Conservation (phyloP, 2,113 vertebrate genomes). For the Daubentonia madagascariensis region DNA sequence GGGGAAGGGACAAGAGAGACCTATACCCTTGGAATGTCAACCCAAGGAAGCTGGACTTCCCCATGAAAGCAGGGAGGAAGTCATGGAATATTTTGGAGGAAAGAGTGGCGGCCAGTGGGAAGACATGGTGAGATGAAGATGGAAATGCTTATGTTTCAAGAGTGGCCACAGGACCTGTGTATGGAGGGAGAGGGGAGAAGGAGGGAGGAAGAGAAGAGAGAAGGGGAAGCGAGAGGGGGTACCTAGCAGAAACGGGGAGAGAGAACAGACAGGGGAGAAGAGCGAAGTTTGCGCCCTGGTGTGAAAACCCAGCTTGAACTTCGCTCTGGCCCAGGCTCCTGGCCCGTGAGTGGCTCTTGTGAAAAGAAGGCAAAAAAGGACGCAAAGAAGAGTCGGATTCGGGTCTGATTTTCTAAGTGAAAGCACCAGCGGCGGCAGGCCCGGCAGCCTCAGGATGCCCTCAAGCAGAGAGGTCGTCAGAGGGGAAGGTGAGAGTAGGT, state of each 20-base stretch:
- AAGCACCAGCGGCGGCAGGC: not conserved
- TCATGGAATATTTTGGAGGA: not conserved
- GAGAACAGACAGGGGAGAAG: not conserved
- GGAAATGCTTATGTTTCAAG: not conserved
- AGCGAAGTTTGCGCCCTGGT: not conserved
- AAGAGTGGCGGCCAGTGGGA: not conserved
- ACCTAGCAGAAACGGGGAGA: not conserved
- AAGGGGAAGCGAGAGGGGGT: not conserved
- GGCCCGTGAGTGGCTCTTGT: not conserved
- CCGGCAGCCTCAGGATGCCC: slow-evolving; percentile 59
- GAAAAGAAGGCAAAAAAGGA: not conserved
- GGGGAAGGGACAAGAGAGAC: not conserved
- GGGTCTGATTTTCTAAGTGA: slow-evolving; percentile 52
- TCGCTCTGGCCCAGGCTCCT: not conserved
- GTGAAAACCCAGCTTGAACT: not conserved
- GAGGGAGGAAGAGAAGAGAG: not conserved
- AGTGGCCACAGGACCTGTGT: not conserved
- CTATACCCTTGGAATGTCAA: accelerated
- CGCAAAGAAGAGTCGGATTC: not conserved
- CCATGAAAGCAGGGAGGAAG: not conserved
- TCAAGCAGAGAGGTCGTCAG: slow-evolving; percentile 62
- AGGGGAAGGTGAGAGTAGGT: slow-evolving; percentile 45
- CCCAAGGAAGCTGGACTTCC: not conserved
- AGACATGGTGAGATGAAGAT: accelerated
- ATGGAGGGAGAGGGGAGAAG: not conserved